Evolutionary conservation across 92 coral and sea anemone genomes (phyloP), one percentile per base, ranked within the genome.

Genomic region (Epizoanthus fatuus): DNA sequence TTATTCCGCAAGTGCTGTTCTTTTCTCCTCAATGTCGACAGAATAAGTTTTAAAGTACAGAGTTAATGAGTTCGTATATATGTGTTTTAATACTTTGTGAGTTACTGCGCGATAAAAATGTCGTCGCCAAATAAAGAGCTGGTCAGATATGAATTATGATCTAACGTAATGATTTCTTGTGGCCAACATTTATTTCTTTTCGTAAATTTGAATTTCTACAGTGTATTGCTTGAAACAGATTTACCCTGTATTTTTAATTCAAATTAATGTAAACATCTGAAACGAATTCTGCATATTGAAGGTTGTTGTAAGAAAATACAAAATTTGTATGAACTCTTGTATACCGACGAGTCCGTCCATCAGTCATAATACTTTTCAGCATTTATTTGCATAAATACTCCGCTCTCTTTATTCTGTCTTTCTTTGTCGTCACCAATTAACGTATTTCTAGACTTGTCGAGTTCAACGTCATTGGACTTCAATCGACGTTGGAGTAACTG

Each of bases 21-120:
- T 54, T 56, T 52, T 74, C 47, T 19, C 52, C 58, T 2, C 16
- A 14, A 22, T 35, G 44, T n/a, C 38, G 56, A n/a, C 14, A 29
- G 45, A 35, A 54, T 53, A 74, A 15, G 57, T 51, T 25, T 20
- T 35, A 3, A 72, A 32, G 17, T 10, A 14, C 42, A 65, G 3
- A 25, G 45, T 35, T 39, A 65, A 20, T 35, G 40, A 65, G 3
- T 0, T 12, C 45, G 1, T 65, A 9, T 20, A 65, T 12, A 65
- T 65, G 15, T 65, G 71, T 65, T 65, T 65, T n/a, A n/a, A n/a
- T n/a, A 65, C 32, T 22, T 20, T 49, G 78, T 45, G 78, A 47
- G 54, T 44, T 37, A 51, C n/a, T 67, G 49, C 37, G 75, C 54
- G 56, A 42, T 54, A 39, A 70, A 70, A 9, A 1, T 10, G 74